phyloP scores from a whole-genome alignment of 2,797 vertebrate genomes.

The Lates japonicus region DNA sequence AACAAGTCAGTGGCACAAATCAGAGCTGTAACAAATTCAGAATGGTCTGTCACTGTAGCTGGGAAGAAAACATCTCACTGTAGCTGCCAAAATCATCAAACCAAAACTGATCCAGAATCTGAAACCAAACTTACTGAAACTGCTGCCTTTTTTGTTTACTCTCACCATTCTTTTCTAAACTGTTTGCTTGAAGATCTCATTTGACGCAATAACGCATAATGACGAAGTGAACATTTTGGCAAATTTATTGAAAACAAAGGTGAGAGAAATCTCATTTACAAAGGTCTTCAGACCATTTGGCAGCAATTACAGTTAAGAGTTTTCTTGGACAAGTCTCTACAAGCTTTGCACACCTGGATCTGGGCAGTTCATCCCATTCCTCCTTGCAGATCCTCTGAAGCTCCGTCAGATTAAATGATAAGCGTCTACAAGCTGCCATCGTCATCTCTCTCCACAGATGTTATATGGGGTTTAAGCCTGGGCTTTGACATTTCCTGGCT shows the following conservation, averaged over 20 bases:
- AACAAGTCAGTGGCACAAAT: not conserved
- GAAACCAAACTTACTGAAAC: too few species aligned
- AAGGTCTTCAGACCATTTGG: not conserved
- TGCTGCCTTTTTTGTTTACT: not conserved
- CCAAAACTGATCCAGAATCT: not conserved
- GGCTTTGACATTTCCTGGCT: too few species aligned
- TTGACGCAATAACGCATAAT: too few species aligned
- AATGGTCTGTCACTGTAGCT: not conserved
- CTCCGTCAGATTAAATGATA: too few species aligned
- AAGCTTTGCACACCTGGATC: not conserved
- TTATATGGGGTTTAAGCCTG: too few species aligned
- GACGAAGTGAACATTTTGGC: not conserved
- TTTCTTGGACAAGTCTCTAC: not conserved
- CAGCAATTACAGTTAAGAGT: not conserved
- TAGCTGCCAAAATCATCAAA: not conserved
- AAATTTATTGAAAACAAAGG: not conserved
- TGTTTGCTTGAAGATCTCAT: not conserved
- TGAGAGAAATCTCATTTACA: not conserved
- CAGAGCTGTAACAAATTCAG: not conserved
- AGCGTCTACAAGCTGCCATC: too few species aligned
- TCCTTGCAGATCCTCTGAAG: too few species aligned
- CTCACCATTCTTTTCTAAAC: not conserved
- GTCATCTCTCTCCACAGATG: too few species aligned
- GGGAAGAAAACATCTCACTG: not conserved
- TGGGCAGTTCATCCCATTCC: too few species aligned